These are phyloP conservation scores for Channa maculata DNA, from an alignment of 2,113 vertebrate species.

Conservation along the genomic window DNA sequence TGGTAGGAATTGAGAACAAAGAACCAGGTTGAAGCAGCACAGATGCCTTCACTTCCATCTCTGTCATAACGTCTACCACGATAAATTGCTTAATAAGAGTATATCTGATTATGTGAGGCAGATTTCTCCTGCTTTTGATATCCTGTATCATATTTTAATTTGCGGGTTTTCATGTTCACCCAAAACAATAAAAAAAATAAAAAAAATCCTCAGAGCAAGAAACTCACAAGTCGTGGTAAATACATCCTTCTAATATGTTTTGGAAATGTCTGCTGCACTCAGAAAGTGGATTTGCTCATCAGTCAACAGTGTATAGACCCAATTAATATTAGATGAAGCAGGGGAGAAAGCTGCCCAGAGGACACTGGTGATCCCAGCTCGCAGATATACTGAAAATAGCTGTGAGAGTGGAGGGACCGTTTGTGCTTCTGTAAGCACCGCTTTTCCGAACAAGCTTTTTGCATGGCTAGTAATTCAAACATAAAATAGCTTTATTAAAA, in stretches of 20 bases:
- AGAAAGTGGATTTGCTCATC: constrained; percentile 38
- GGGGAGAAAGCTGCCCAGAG: constrained; percentile 64
- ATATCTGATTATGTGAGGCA: neutral
- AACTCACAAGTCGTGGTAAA: constrained; percentile 43
- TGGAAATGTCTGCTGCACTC: constrained; percentile 67
- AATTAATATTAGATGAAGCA: constrained; percentile 79
- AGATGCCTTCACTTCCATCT: constrained; percentile 80
- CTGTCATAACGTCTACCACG: constrained; percentile 48
- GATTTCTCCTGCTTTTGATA: too few species aligned
- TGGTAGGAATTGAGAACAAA: constrained; percentile 73
- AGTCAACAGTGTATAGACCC: constrained; percentile 50
- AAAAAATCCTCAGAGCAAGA: constrained; percentile 33
- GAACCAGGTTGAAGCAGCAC: constrained; percentile 65
- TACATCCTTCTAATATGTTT: constrained; percentile 68
- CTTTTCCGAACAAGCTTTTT: constrained; percentile 6
- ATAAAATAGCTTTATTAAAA: constrained; percentile 18
- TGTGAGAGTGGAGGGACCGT: constrained; percentile 21
- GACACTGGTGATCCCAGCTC: constrained; percentile 65
- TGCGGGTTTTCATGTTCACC: constrained; percentile 2
- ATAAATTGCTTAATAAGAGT: constrained; percentile 26
- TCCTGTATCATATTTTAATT: neutral
- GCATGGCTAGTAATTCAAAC: constrained; percentile 3
- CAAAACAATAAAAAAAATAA: constrained; percentile 42
- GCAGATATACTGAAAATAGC: constrained; percentile 46
- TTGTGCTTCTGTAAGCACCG: constrained; percentile 16